Evolutionary conservation across 2,797 vertebrate genomes (phyloP), one percentile per base, ranked within the genome.

Genomic region (Enteromius trimaculatus): DNA sequence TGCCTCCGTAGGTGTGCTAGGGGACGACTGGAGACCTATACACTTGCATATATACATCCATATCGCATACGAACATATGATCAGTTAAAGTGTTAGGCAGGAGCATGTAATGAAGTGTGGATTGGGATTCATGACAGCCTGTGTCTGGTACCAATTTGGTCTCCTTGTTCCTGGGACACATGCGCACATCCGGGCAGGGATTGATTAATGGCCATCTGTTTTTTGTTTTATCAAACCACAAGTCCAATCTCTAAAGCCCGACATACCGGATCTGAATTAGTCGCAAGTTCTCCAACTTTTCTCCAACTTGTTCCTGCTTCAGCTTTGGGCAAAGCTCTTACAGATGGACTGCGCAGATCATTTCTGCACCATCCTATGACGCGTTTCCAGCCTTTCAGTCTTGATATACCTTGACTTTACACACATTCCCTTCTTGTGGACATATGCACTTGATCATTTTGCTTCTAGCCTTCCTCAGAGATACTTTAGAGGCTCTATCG

Each of bases 151-250:
- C 81, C 77, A 68, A 87, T 90, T 89, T 85, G 13, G 58, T 83
- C 69, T 85, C 88, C 9, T 79, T 64, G 53, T 86, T 62, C 29
- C 60, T 85, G 34, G 82, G 55, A 90, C 82, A 77, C 68, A 74
- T 69, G 44, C 66, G 83, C 79, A 77, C 77, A 26, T 91, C 86
- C 76, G 62, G 88, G 69, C 31, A 77, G 86, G 87, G 82, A 87
- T 87, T 90, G 88, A 90, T 92, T 90, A 89, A 88, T 69, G 19
- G 68, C 86, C 89, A 90, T 87, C 90, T 91, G 91, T 88, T 92
- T 90, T 88, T 85, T 60, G 89, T 93, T 93, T 90, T 83, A 90
- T 89, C 80, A 86, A 80, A 77, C 83, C 62, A 53, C 16, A 37
- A 53, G 64, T 79, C 85, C 78, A 84, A 87, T 88, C 86, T 88